Evolutionary conservation across 2,113 vertebrate genomes (phyloP).

Genomic region (Lampris incognitus): DNA sequence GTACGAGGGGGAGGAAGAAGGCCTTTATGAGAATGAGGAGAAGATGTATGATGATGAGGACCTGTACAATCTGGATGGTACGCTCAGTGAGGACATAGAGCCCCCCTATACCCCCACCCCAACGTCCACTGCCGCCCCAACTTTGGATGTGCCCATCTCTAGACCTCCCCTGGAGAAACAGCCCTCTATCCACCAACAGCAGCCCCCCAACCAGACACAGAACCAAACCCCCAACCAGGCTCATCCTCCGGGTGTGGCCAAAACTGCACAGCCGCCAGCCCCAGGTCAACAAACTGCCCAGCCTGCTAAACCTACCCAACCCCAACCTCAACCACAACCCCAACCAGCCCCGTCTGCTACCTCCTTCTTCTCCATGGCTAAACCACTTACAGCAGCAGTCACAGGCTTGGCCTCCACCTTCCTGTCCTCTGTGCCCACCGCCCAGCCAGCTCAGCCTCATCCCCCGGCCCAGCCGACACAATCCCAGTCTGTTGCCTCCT

Average conservation of each 20-base stretch:
- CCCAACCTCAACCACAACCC: slow-evolving; percentile 60
- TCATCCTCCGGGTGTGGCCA: slow-evolving; percentile 41
- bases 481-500: slow-evolving; percentile 47
- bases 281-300: slow-evolving; percentile 59
- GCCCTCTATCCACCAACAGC: slow-evolving; percentile 79
- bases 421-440: slow-evolving; percentile 71
- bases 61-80: slow-evolving; percentile 77
- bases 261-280: slow-evolving; percentile 49
- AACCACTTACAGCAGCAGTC: slow-evolving; percentile 81
- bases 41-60: slow-evolving; percentile 81
- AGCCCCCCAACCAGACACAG: slow-evolving; percentile 55
- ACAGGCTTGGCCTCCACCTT: slow-evolving; percentile 75
- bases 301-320: slow-evolving; percentile 57
- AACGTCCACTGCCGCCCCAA: slow-evolving; percentile 60
- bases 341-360: slow-evolving; percentile 70
- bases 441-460: slow-evolving; percentile 68
- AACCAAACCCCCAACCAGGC: slow-evolving; percentile 65
- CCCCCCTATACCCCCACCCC: slow-evolving; percentile 81
- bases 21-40: slow-evolving; percentile 82
- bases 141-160: slow-evolving; percentile 53
- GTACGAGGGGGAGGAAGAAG: slow-evolving; percentile 76
- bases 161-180: slow-evolving; percentile 84
- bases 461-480: slow-evolving; percentile 60
- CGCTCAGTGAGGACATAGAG: slow-evolving; percentile 80
- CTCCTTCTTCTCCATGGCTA: slow-evolving; percentile 84